Percentiles rank a stretch among this genome's conserved stretches.
phyloP scores from a whole-genome alignment of 2,888 invertebrate genomes.

The Hydropsyche betteni region DNA sequence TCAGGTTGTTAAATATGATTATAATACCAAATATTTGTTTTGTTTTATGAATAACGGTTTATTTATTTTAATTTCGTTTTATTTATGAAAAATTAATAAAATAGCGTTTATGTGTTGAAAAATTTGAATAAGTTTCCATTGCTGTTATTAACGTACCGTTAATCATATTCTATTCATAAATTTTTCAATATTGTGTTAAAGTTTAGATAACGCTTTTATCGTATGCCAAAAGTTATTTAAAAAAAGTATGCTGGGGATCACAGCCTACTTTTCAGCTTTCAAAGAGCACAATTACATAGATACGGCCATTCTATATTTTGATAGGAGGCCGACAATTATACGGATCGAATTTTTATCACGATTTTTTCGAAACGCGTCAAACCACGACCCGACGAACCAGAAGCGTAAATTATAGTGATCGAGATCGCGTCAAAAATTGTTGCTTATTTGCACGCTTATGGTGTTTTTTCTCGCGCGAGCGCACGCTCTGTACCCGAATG shows the following conservation, averaged over 20 bases:
- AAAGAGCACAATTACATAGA: neutral
- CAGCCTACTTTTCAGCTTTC: neutral
- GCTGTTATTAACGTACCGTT: too few relatives aligned
- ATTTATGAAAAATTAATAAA: too few relatives aligned
- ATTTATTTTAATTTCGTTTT: too few relatives aligned
- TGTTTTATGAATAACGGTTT: too few relatives aligned
- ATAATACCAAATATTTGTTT: neutral
- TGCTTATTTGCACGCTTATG: slow-evolving; percentile 26
- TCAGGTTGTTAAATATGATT: neutral
- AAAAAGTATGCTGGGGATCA: neutral
- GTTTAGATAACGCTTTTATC: too few relatives aligned
- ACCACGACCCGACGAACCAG: slow-evolving; percentile 35
- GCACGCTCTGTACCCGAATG: too few relatives aligned
- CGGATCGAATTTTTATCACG: slow-evolving; percentile 46
- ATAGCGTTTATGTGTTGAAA: too few relatives aligned
- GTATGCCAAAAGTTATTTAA: too few relatives aligned
- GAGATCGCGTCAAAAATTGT: slow-evolving; percentile 46
- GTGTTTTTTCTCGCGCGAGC: neutral
- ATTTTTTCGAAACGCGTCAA: slow-evolving; percentile 40
- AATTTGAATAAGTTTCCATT: too few relatives aligned
- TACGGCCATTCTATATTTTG: slow-evolving; percentile 1
- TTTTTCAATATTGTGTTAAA: too few relatives aligned
- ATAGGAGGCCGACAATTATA: slow-evolving; percentile 35
- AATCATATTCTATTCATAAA: too few relatives aligned
- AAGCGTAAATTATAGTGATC: slow-evolving; percentile 49